A percentile compares a stretch with the other conserved stretches of the same genome.
These are phyloP conservation scores for Strigamia maritima DNA, from an alignment of 2,888 invertebrate genomes.

Conservation along the genomic window DNA sequence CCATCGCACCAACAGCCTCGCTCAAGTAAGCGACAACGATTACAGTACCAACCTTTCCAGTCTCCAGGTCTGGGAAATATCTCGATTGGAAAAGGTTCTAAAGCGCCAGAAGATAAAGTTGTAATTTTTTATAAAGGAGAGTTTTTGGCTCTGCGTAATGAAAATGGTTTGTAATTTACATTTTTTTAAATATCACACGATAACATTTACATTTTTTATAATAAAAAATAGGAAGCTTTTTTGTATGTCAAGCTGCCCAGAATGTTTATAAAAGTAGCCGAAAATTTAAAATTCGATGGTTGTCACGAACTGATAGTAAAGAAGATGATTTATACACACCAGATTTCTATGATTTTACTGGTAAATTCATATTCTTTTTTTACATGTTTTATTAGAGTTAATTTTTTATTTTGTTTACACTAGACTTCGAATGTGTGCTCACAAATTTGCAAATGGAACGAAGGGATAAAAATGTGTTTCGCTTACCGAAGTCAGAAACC, in stretches of 20 bases:
- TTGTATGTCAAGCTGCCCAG: slow-evolving; percentile 81
- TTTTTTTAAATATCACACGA: neutral
- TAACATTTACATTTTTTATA: neutral
- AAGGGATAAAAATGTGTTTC: slow-evolving; percentile 67
- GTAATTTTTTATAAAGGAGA: slow-evolving; percentile 86
- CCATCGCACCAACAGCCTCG: slow-evolving; percentile 41
- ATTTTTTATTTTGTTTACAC: slow-evolving; percentile 2
- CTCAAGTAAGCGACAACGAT: slow-evolving; percentile 41
- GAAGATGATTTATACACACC: slow-evolving; percentile 68
- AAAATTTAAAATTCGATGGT: slow-evolving; percentile 84
- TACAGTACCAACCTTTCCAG: slow-evolving; percentile 43
- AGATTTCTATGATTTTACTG: slow-evolving; percentile 84
- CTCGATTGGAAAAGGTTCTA: slow-evolving; percentile 43
- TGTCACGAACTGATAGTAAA: slow-evolving; percentile 65
- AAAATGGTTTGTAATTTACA: slow-evolving; percentile 64
- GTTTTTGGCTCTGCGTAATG: slow-evolving; percentile 85
- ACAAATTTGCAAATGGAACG: slow-evolving; percentile 76
- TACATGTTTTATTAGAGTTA: neutral
- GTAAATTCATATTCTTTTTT: slow-evolving; percentile 53
- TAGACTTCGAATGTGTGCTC: slow-evolving; percentile 81
- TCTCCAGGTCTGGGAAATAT: slow-evolving; percentile 41
- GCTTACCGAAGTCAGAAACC: slow-evolving; percentile 69
- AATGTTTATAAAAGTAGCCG: slow-evolving; percentile 82
- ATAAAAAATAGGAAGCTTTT: slow-evolving; percentile 49
- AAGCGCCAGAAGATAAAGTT: slow-evolving; percentile 70